Evolutionary conservation across 2,113 vertebrate species (phyloP).

Genomic region (Corydoras maculifer): DNA sequence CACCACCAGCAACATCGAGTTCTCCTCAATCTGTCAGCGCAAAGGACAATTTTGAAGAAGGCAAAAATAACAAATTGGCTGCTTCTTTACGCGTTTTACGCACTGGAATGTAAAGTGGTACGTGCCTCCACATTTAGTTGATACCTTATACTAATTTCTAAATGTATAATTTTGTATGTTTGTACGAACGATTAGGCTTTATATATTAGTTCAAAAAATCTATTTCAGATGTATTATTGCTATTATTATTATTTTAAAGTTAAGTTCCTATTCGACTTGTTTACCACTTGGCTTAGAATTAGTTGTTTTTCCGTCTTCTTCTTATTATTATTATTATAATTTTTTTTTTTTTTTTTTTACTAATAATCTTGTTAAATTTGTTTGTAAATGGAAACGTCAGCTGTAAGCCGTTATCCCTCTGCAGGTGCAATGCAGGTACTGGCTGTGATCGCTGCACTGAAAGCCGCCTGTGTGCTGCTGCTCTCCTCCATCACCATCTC

Average conservation of each 20-base stretch:
- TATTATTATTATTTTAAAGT: no score
- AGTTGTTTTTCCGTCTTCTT: no score
- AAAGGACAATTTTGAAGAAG: neutral
- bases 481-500: constrained; percentile 73
- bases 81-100: constrained; percentile 27
- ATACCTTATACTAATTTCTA: neutral
- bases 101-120: constrained; percentile 54
- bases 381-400: no score
- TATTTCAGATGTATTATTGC: no score
- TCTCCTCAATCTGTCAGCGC: constrained; percentile 12
- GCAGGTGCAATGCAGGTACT: constrained; percentile 72
- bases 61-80: constrained; percentile 26
- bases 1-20: constrained; percentile 50
- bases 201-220: no score
- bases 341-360: no score
- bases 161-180: neutral
- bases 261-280: no score
- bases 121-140: constrained; percentile 39
- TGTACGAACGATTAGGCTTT: no score
- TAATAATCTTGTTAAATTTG: no score
- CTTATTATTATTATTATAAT: no score
- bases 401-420: neutral
- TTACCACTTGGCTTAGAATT: no score
- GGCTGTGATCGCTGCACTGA: constrained; percentile 74
- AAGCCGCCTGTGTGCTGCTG: constrained; percentile 79